A percentile compares a stretch with the other conserved stretches of the same genome.
Evolutionary conservation across 2,797 vertebrate genomes (phyloP).

Genomic region (Nothura maculosa): DNA sequence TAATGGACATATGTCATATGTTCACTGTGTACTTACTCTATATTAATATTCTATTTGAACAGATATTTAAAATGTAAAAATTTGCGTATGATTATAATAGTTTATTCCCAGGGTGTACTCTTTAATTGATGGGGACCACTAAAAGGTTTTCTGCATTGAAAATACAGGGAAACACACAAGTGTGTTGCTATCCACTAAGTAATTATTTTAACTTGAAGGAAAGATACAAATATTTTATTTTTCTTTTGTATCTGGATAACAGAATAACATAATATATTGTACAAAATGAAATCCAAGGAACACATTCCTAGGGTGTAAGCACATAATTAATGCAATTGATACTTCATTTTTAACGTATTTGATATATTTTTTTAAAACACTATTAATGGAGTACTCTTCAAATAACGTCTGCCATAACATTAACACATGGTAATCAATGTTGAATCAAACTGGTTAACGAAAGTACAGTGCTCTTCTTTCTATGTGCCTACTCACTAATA

Average conservation of each 20-base stretch:
- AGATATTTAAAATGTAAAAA: not conserved
- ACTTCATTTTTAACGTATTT: not conserved
- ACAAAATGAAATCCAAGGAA: not conserved
- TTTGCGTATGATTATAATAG: accelerated
- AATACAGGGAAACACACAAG: not conserved
- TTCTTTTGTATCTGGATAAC: not conserved
- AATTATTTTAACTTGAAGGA: not conserved
- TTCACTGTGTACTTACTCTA: not conserved
- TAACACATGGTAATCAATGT: slow-evolving; percentile 63
- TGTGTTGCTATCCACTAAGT: not conserved
- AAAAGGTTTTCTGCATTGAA: slow-evolving; percentile 19
- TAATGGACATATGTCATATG: not conserved
- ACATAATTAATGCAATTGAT: not conserved
- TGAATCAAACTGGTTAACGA: slow-evolving; percentile 81
- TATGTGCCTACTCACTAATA: slow-evolving; percentile 66
- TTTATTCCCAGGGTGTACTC: not conserved
- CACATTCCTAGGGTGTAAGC: slow-evolving; percentile 25
- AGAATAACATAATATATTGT: not conserved
- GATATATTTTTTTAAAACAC: slow-evolving; percentile 1
- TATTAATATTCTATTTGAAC: not conserved
- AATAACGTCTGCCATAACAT: not conserved
- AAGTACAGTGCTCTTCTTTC: slow-evolving; percentile 42
- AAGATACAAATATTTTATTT: not conserved
- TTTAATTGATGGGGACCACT: slow-evolving; percentile 6
- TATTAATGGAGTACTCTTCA: not conserved